phyloP scores from a whole-genome alignment of 2,797 vertebrate species.

The Ctenosaura bakeri region DNA sequence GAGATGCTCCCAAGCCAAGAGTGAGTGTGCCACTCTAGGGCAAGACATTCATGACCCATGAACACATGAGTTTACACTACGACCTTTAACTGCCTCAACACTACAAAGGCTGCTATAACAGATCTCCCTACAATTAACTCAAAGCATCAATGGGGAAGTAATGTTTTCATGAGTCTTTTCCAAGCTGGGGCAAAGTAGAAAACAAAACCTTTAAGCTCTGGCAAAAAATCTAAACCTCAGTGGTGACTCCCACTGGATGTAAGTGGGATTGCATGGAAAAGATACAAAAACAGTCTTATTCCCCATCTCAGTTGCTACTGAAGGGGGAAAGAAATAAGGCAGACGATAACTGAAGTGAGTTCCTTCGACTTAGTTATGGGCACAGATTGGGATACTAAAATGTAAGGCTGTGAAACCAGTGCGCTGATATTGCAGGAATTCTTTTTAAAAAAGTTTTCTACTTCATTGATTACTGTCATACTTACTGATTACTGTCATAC shows the following conservation, averaged over 20 bases:
- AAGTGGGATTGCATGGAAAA: slow-evolving; percentile 2
- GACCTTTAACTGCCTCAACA: slow-evolving; percentile 37
- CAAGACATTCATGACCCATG: slow-evolving; percentile 52
- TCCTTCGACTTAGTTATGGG: neutral
- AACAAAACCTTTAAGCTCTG: neutral
- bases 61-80: slow-evolving; percentile 53
- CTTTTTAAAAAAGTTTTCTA: neutral
- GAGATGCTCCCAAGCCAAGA: slow-evolving; percentile 47
- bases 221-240: neutral
- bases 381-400: neutral
- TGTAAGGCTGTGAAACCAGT: neutral
- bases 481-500: neutral
- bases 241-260: neutral
- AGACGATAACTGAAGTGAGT: neutral
- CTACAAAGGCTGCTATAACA: slow-evolving; percentile 1
- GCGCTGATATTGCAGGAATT: neutral
- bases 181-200: neutral
- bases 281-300: neutral
- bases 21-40: slow-evolving; percentile 24
- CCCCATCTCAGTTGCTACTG: neutral
- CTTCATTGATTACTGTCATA: neutral
- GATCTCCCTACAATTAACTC: neutral
- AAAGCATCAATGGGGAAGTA: neutral
- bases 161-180: neutral
- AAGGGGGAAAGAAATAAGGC: neutral